Evolutionary conservation across 1,140 invertebrate species (phyloP).

Genomic region (Trinorchestia longiramus): DNA sequence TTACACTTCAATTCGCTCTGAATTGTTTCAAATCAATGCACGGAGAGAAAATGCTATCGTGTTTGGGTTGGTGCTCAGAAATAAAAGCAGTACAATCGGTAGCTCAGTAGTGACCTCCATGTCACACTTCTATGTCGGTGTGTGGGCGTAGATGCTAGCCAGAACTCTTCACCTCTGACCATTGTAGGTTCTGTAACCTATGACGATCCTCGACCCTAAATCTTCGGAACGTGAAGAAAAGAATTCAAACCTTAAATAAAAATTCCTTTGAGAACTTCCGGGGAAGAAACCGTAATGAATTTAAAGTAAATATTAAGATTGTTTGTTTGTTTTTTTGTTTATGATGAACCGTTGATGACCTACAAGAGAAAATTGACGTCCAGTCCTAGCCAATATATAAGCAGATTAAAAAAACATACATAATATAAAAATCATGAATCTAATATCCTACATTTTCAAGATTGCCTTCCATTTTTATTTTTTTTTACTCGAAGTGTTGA

Average conservation of each 20-base stretch:
- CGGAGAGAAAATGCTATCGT: background rate
- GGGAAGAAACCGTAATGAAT: too few species aligned
- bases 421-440: background rate
- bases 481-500: background rate
- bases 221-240: background rate
- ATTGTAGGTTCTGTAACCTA: background rate
- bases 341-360: too few species aligned
- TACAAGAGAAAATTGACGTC: too few species aligned
- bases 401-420: background rate
- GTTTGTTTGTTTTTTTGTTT: too few species aligned
- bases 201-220: background rate
- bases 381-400: too few species aligned
- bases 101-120: background rate
- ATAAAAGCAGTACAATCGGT: background rate
- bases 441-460: background rate
- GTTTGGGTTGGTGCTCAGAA: background rate
- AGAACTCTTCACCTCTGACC: background rate
- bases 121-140: background rate
- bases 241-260: too few species aligned
- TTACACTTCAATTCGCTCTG: background rate
- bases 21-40: background rate
- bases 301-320: too few species aligned
- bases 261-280: too few species aligned
- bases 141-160: background rate
- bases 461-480: background rate